A percentile compares a stretch with the other conserved stretches of the same genome.
phyloP scores from a whole-genome alignment of 2,113 vertebrate genomes.

The Mirza zaza region DNA sequence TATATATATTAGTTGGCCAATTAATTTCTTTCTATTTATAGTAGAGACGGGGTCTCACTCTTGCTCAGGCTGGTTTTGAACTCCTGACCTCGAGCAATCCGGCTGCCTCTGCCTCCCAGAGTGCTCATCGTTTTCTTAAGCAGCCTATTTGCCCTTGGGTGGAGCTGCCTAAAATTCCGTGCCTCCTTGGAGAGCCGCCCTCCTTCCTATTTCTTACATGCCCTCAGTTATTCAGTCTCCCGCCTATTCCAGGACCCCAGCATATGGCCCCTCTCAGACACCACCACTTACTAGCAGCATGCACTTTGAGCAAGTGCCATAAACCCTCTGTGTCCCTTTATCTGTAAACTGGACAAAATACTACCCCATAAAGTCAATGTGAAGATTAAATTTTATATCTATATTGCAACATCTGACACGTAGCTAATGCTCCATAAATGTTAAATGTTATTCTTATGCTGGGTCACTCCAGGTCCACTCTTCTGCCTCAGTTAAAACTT shows the following conservation, averaged over 20 bases:
- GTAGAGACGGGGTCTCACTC: no score
- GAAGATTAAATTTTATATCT: neutral
- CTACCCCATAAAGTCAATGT: neutral
- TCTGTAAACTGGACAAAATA: neutral
- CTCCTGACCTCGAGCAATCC: no score
- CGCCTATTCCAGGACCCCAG: neutral
- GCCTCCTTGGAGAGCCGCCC: neutral
- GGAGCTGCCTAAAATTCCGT: neutral
- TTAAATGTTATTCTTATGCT: neutral
- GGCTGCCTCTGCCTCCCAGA: no score
- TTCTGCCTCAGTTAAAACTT: neutral
- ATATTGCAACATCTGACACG: neutral
- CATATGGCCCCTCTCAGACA: neutral
- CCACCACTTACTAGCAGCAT: neutral
- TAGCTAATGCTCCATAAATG: neutral
- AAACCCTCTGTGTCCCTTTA: neutral
- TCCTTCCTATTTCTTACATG: neutral
- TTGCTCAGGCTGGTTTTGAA: no score
- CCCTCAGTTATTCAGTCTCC: neutral
- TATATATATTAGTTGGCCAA: no score
- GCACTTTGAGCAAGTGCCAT: neutral
- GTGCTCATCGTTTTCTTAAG: neutral
- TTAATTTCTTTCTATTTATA: no score
- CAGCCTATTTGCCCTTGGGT: neutral
- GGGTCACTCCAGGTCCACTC: neutral